Evolutionary conservation across 2,113 vertebrate genomes (phyloP).

Genomic region (Dascyllus trimaculatus): DNA sequence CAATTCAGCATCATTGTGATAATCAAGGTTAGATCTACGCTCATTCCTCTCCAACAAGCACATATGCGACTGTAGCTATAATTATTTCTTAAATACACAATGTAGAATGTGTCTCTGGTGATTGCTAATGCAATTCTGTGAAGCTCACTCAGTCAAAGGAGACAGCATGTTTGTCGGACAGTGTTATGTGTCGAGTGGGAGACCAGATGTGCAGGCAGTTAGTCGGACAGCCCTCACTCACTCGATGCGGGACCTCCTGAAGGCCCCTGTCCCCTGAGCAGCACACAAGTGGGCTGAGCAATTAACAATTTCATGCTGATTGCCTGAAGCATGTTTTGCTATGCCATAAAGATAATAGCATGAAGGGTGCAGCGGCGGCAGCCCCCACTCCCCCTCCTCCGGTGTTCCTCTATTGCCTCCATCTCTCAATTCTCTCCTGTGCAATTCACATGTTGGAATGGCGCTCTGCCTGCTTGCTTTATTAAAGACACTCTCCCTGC

Average conservation of each 20-base stretch:
- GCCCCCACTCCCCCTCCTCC: conserved; percentile 63
- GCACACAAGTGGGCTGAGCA: conserved; percentile 89
- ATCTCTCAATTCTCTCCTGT: conserved; percentile 82
- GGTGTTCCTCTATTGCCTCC: conserved; percentile 79
- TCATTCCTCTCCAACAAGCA: conserved; percentile 9
- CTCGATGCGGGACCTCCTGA: conserved; percentile 84
- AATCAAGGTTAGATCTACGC: background rate
- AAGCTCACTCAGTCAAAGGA: conserved; percentile 47
- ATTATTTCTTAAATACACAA: conserved; percentile 43
- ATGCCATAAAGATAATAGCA: conserved; percentile 90
- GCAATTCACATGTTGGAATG: conserved; percentile 80
- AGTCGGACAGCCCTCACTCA: conserved; percentile 80
- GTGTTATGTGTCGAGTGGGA: conserved; percentile 39
- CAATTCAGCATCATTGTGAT: background rate
- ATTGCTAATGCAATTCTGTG: conserved; percentile 41
- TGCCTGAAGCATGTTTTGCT: conserved; percentile 92
- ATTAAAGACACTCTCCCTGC: conserved; percentile 82
- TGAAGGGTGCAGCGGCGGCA: conserved; percentile 78
- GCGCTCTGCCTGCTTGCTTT: conserved; percentile 80
- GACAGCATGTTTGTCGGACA: conserved; percentile 42
- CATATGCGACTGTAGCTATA: conserved; percentile 14
- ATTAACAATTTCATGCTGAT: conserved; percentile 95
- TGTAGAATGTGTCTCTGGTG: conserved; percentile 42
- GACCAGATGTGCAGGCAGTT: conserved; percentile 72
- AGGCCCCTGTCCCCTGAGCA: conserved; percentile 88